Evolutionary conservation across 2,888 invertebrate genomes (phyloP).

Genomic region (Lepidocyrtoides sp.): DNA sequence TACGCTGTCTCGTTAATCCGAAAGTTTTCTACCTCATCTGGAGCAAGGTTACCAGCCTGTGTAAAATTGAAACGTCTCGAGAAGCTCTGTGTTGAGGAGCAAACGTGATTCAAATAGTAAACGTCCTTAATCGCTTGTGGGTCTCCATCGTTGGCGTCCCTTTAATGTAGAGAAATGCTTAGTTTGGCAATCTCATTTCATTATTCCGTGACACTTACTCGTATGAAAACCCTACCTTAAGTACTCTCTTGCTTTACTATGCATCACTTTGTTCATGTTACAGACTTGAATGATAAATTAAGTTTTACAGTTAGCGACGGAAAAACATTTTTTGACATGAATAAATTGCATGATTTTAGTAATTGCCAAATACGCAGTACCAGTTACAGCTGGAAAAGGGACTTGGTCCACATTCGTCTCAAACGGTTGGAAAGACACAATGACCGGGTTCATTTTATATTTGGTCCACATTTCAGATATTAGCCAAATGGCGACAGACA

Average conservation of each 20-base stretch:
- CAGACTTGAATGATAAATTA: conserved; percentile 88
- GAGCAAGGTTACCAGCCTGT: not conserved
- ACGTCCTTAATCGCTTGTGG: conserved; percentile 51
- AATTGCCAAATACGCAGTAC: conserved; percentile 7
- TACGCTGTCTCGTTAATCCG: not conserved
- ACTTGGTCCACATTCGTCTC: conserved; percentile 90
- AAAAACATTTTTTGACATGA: not conserved
- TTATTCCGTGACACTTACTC: no score
- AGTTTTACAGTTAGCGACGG: no score
- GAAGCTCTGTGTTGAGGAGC: conserved; percentile 77
- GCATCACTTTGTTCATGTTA: conserved; percentile 93
- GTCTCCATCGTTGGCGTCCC: not conserved
- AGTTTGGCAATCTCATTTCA: not conserved
- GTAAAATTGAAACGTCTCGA: conserved; percentile 77
- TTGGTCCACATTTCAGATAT: conserved; percentile 87
- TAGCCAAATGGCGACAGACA: conserved; percentile 73
- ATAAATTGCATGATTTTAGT: not conserved
- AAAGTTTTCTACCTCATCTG: no score
- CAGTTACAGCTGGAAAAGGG: conserved; percentile 94
- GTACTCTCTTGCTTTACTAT: conserved; percentile 84
- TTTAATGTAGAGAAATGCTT: conserved; percentile 84
- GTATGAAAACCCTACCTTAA: no score
- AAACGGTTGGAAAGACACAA: conserved; percentile 92
- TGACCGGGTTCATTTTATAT: conserved; percentile 92
- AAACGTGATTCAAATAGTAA: conserved; percentile 77